phyloP scores from a whole-genome alignment of 2,113 vertebrate genomes.

The Gymnorhina tibicen region DNA sequence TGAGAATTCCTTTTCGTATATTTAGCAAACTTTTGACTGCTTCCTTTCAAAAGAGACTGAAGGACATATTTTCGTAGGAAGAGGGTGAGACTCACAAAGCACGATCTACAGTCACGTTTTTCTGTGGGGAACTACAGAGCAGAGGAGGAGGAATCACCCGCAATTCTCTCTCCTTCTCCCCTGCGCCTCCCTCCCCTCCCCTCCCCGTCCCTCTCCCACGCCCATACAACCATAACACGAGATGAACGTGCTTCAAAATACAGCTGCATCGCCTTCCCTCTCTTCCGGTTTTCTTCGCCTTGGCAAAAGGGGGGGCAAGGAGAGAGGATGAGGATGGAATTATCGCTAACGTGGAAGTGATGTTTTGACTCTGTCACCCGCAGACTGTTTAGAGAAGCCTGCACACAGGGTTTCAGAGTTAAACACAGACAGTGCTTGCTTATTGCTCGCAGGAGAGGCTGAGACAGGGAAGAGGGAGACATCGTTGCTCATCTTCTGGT shows the following conservation, averaged over 20 bases:
- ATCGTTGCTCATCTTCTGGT: background rate
- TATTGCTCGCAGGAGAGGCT: background rate
- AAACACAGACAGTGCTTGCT: background rate
- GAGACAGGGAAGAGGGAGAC: background rate
- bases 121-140: constrained; percentile 33
- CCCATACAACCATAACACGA: constrained; percentile 15
- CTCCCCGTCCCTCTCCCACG: background rate
- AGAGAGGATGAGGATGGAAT: background rate
- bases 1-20: constrained; percentile 21
- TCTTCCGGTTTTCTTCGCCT: background rate
- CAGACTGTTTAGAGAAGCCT: background rate
- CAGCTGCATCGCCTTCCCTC: constrained; percentile 26
- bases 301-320: background rate
- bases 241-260: background rate
- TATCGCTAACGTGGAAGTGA: background rate
- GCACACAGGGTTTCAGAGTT: background rate
- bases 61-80: constrained; percentile 29
- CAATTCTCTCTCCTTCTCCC: constrained; percentile 26
- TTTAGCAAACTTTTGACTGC: constrained; percentile 54
- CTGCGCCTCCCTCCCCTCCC: background rate
- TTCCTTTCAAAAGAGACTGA: constrained; percentile 28
- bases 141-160: constrained; percentile 40
- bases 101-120: constrained; percentile 51
- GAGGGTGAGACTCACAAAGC: constrained; percentile 35
- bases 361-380: background rate